phyloP scores from a whole-genome alignment of 2,888 invertebrate genomes.

The Trichogramma evanescens region DNA sequence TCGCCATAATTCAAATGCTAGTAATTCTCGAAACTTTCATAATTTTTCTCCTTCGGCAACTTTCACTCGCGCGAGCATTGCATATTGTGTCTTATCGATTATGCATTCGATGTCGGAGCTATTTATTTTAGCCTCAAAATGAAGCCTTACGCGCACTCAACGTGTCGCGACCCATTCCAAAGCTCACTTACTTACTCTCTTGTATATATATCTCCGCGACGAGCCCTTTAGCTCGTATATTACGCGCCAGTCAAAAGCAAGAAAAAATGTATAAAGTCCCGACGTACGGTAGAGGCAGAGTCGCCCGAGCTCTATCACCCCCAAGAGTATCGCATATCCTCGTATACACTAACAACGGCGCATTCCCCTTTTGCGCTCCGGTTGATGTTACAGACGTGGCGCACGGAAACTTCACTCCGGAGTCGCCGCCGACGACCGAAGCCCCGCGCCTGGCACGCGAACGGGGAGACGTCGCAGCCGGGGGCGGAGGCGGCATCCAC shows the following conservation, averaged over 20 bases:
- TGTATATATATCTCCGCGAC: too few relatives aligned
- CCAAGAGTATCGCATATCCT: neutral
- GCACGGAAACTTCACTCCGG: conserved; percentile 54
- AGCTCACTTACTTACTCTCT: too few relatives aligned
- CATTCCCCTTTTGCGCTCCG: conserved; percentile 3
- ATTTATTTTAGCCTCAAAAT: too few relatives aligned
- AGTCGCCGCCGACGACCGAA: conserved; percentile 46
- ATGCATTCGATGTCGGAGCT: too few relatives aligned
- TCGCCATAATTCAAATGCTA: conserved; percentile 6
- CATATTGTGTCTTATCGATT: too few relatives aligned
- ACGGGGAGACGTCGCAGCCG: conserved; percentile 30
- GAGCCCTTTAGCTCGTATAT: too few relatives aligned
- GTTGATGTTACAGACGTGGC: conserved; percentile 48
- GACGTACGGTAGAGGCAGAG: too few relatives aligned
- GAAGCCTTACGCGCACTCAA: too few relatives aligned
- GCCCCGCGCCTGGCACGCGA: conserved; percentile 36
- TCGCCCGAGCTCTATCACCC: too few relatives aligned
- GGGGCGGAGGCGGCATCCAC: conserved; percentile 30
- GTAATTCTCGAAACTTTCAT: neutral
- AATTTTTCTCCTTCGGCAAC: neutral
- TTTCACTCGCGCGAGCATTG: neutral
- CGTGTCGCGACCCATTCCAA: too few relatives aligned
- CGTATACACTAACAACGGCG: neutral
- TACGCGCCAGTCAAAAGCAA: too few relatives aligned
- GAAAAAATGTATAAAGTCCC: too few relatives aligned